phyloP scores from a whole-genome alignment of 2,888 invertebrate genomes.

The Pyrrhia umbra region DNA sequence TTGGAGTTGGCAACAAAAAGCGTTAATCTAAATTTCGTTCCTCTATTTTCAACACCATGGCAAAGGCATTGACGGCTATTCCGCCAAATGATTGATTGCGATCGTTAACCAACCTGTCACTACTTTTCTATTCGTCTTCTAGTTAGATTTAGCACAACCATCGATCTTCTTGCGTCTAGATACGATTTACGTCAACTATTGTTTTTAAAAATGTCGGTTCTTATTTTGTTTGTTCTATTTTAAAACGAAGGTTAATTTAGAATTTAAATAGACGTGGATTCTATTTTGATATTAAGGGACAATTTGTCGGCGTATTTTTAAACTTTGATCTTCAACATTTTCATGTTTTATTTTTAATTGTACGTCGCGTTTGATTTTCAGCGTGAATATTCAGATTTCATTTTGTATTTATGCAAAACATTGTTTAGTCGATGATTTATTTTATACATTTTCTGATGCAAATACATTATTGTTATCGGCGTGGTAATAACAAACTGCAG shows the following conservation, averaged over 20 bases:
- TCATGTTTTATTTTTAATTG: constrained; percentile 19
- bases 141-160: constrained; percentile 50
- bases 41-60: constrained; percentile 50
- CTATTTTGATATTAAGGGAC: constrained; percentile 52
- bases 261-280: constrained; percentile 41
- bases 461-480: constrained; percentile 23
- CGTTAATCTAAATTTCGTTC: constrained; percentile 40
- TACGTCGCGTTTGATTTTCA: constrained; percentile 9
- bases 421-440: constrained; percentile 13
- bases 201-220: constrained; percentile 43
- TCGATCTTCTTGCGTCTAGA: constrained; percentile 56
- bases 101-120: constrained; percentile 58
- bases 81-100: constrained; percentile 55
- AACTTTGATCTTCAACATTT: constrained; percentile 13
- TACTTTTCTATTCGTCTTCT: constrained; percentile 50
- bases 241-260: constrained; percentile 53
- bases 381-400: constrained; percentile 5
- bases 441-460: constrained; percentile 10
- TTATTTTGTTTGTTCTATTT: constrained; percentile 47
- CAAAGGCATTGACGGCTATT: constrained; percentile 49
- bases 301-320: constrained; percentile 36
- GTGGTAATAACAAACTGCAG: constrained; percentile 7
- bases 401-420: constrained; percentile 7
- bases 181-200: constrained; percentile 56
- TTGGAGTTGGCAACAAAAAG: constrained; percentile 52